Evolutionary conservation across 1,140 invertebrate species (phyloP).

Genomic region (Xylocopa sonorina): DNA sequence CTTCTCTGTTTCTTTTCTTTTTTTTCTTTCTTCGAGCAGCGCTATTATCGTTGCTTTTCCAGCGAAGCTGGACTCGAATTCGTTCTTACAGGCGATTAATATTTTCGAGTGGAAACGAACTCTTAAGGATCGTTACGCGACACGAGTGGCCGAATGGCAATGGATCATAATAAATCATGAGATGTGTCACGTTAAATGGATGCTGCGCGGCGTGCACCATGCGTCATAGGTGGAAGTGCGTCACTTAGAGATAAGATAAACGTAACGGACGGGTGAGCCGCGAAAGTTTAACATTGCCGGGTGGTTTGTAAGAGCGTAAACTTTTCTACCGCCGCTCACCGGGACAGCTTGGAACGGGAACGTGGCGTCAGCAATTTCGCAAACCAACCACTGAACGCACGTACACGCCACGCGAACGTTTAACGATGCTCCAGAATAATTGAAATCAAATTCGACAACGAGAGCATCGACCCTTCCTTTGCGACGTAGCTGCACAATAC

Average conservation of each 20-base stretch:
- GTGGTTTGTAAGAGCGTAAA: not conserved
- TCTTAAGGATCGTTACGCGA: not conserved
- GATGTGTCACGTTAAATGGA: not conserved
- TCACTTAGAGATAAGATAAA: constrained; percentile 28
- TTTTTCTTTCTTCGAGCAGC: too few species aligned
- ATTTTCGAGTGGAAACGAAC: not conserved
- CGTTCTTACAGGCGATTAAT: not conserved
- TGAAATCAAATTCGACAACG: too few species aligned
- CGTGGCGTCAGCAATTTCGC: too few species aligned
- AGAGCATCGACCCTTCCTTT: too few species aligned
- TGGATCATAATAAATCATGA: constrained; percentile 13
- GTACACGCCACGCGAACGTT: not conserved
- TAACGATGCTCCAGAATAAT: not conserved
- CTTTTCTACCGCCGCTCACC: not conserved
- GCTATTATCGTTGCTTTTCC: not conserved
- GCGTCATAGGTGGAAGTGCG: constrained; percentile 15
- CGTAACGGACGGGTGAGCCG: constrained; percentile 10
- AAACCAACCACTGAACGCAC: not conserved
- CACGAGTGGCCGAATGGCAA: not conserved
- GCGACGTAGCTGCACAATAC: too few species aligned
- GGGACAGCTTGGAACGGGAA: not conserved
- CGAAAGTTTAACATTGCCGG: constrained; percentile 19
- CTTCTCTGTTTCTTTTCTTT: too few species aligned
- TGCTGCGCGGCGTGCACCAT: constrained; percentile 1
- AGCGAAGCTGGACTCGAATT: not conserved